A percentile compares a stretch with the other conserved stretches of the same genome.
Conservation (phyloP, 1,140 invertebrate species). For the Berghia stephanieae region DNA sequence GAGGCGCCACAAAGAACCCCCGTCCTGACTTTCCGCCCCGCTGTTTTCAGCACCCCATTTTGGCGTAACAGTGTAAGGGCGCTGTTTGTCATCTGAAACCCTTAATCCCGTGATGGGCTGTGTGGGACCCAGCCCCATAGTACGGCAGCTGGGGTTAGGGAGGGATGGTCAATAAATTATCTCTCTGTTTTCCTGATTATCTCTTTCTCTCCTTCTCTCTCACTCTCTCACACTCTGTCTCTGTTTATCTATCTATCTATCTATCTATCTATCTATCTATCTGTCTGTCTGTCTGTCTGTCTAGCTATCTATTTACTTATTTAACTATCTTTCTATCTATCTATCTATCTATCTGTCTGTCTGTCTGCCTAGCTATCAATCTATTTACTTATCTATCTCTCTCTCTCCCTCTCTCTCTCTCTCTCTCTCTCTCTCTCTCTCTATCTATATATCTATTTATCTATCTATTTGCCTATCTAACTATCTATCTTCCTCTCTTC, state of each 20-base stretch:
- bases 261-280: not conserved
- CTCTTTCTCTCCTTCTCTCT: conserved; percentile 7
- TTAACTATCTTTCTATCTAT: not conserved
- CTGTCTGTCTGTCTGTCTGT: conserved; percentile 2
- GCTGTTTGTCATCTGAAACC: not conserved
- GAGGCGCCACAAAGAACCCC: too few relatives aligned
- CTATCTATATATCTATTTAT: too few relatives aligned
- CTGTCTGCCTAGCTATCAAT: not conserved
- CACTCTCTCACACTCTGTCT: conserved; percentile 12
- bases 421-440: not conserved
- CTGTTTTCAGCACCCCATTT: not conserved
- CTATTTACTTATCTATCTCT: not conserved
- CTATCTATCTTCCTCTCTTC: not conserved
- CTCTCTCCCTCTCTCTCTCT: not conserved
- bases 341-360: not conserved
- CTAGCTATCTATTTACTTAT: not conserved
- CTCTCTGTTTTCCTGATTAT: not conserved
- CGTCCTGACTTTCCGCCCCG: too few relatives aligned
- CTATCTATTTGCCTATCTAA: too few relatives aligned
- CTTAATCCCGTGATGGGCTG: too few relatives aligned
- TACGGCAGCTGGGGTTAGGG: too few relatives aligned
- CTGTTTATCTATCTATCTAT: too few relatives aligned
- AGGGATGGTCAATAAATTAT: not conserved
- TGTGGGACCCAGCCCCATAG: too few relatives aligned
- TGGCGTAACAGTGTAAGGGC: not conserved